Percentiles rank a stretch among this genome's conserved stretches.
These are phyloP conservation scores for Sturnus vulgaris DNA, from an alignment of 2,113 vertebrate genomes.

Conservation along the genomic window DNA sequence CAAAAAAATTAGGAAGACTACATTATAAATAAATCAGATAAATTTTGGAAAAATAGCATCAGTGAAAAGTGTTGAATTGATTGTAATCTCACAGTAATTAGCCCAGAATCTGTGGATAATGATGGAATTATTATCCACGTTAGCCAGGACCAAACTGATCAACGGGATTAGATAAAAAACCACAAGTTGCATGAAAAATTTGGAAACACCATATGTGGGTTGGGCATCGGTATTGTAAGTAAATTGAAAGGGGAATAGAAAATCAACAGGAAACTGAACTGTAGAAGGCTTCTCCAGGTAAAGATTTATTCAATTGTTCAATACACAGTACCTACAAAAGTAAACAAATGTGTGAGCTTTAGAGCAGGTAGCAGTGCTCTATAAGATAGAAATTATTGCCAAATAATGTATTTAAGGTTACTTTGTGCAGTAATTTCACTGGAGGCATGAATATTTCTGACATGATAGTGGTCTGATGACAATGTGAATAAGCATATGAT, in stretches of 20 bases:
- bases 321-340: background rate
- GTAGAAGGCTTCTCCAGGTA: background rate
- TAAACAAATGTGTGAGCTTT: background rate
- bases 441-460: background rate
- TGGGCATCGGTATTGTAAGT: background rate
- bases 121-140: background rate
- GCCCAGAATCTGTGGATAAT: background rate
- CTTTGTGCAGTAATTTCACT: background rate
- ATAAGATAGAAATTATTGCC: background rate
- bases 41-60: background rate
- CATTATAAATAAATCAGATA: background rate
- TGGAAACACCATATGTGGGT: background rate
- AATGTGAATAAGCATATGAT: background rate
- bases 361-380: background rate
- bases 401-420: background rate
- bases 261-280: background rate
- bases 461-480: background rate
- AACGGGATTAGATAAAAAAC: background rate
- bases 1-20: background rate
- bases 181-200: background rate
- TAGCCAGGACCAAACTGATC: background rate
- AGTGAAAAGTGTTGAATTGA: background rate
- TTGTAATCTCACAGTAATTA: background rate
- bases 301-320: background rate
- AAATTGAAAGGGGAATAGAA: background rate